Conservation (phyloP, 2,113 vertebrate species). For the Oenanthe oenanthe region DNA sequence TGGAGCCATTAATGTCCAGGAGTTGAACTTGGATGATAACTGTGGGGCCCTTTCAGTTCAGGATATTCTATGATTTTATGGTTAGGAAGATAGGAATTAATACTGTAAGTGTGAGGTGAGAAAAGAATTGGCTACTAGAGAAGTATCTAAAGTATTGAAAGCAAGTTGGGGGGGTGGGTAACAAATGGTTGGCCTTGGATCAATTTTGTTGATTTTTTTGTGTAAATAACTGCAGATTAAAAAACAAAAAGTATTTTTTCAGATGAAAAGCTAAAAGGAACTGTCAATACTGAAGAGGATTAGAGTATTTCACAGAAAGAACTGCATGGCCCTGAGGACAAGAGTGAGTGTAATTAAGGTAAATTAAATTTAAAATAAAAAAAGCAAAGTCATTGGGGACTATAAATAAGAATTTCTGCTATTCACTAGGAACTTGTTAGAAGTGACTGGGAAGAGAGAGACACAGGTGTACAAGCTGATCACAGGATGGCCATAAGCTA, state of each 20-base stretch:
- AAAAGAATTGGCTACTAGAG: neutral
- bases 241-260: neutral
- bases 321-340: neutral
- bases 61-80: neutral
- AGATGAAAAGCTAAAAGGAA: slow-evolving; percentile 11
- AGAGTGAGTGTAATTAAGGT: neutral
- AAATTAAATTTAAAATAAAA: slow-evolving; percentile 38
- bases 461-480: neutral
- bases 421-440: neutral
- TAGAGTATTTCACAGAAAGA: slow-evolving; percentile 5
- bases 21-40: neutral
- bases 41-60: neutral
- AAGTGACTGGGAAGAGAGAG: neutral
- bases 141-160: neutral
- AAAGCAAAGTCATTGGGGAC: neutral
- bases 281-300: slow-evolving; percentile 12
- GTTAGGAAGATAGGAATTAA: neutral
- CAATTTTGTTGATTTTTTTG: neutral
- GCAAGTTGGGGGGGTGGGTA: neutral
- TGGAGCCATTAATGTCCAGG: neutral
- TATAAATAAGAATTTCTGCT: neutral
- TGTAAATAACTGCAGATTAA: neutral
- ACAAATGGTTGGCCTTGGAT: neutral
- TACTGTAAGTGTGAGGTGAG: neutral
- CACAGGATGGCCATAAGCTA: neutral